Evolutionary conservation across 2,888 invertebrate genomes (phyloP), one percentile per base, ranked within the genome.

Genomic region (Eristalis intricaria): DNA sequence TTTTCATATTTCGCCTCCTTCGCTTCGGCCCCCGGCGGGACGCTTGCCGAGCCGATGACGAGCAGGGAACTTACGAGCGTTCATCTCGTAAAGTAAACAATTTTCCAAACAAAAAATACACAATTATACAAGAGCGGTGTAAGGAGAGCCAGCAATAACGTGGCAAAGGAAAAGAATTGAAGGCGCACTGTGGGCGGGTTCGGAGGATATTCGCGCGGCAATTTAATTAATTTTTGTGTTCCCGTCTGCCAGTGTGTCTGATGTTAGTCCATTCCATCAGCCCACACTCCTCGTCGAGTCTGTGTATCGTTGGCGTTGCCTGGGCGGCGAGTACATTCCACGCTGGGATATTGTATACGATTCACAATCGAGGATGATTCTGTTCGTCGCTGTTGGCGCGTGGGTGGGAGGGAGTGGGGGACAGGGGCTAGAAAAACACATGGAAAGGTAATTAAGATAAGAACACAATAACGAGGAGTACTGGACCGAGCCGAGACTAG

Each of bases 201-300:
- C 38, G 32, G 38, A 23, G 78, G 29, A 70, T 58, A 40, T 64
- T 76, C 29, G 77, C 50, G 73, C 76, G 65, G 77, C 73, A 86
- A 86, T 86, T 86, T 86, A 86, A 86, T 86, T 83, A 85, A 83
- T 83, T 82, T 83, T 83, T 86, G 23, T 78, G 70, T 75, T 74
- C 70, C 60, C 65, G 74, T 83, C 83, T 74, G 86, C 83, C 69
- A 61, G 60, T 84, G 35, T 79, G 69, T 84, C 74, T 74, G 79
- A 40, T 74, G 71, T 70, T 70, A 68, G 83, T 83, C 66, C 71
- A 73, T 78, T 19, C 29, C 68, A 68, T 77, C 13, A 22, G 8
- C 7, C 5, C 13, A 2, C 22, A 5, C 4, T 50, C 50, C 50
- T 50, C 50, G n/a, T 1, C 19, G n/a, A 5, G 10, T 0, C 32